Conservation (phyloP, 2,113 vertebrate species). For the Camelus dromedarius region DNA sequence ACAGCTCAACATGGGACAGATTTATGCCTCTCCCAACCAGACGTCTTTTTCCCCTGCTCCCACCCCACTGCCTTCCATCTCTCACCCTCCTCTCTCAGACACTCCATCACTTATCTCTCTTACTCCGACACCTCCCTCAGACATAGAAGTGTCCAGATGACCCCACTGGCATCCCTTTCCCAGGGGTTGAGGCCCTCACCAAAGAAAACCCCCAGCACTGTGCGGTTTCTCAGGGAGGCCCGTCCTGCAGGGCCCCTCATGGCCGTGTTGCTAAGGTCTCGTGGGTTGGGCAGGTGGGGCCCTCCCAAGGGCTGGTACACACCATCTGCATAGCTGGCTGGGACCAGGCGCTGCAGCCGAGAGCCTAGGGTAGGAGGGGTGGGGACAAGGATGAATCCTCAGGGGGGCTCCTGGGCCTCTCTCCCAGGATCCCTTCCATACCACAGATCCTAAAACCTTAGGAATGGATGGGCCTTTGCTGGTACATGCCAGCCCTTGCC, state of each 20-base stretch:
- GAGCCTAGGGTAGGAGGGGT: constrained; percentile 84
- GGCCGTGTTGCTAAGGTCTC: constrained; percentile 86
- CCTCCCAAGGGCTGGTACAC: constrained; percentile 89
- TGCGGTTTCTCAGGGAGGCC: constrained; percentile 89
- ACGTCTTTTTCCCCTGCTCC: background rate
- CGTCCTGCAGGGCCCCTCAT: constrained; percentile 87
- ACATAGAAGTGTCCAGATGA: background rate
- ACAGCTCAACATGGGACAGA: background rate
- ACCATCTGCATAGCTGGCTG: constrained; percentile 91
- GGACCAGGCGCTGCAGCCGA: constrained; percentile 88
- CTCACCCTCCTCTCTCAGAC: background rate
- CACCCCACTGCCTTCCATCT: background rate
- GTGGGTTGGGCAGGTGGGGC: constrained; percentile 90
- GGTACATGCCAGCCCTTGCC: background rate
- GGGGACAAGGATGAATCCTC: background rate
- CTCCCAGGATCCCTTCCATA: background rate
- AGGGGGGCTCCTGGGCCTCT: background rate
- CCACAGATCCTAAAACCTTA: background rate
- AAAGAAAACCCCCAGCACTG: constrained; percentile 92
- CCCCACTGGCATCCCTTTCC: background rate
- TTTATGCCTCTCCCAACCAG: background rate
- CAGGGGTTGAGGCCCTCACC: constrained; percentile 84
- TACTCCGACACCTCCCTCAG: background rate
- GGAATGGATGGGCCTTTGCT: background rate
- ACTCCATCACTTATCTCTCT: background rate